Evolutionary conservation across 2,797 vertebrate genomes (phyloP), one percentile per base, ranked within the genome.

Genomic region (Sebastes oblongus): DNA sequence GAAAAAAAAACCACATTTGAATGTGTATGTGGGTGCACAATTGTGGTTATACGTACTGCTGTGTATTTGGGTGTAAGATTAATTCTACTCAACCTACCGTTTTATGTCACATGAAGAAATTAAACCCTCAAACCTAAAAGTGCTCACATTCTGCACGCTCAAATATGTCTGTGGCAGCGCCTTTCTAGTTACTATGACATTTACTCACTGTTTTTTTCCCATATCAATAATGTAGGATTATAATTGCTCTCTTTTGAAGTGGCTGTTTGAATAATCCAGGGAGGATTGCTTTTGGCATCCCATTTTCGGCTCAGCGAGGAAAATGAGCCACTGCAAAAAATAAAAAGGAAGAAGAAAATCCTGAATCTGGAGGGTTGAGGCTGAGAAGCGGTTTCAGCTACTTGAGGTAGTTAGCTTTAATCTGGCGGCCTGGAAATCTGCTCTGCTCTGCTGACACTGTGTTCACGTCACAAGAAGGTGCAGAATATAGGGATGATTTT

Each of bases 141-240:
- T 12, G 2, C 75, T 85, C 72, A 78, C 42, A 25, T 42, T 68
- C 67, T 78, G 60, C 76, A 55, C 60, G 39, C 84, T 60, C 74
- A 82, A 78, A 75, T 76, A 59, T 61, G 66, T 84, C 65, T 74
- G n/a, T 64, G 71, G 73, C 64, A 67, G 18, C 67, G 88, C 42
- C 77, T 82, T 74, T 80, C 73, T 58, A 56, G 72, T 77, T 75
- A 54, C 72, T 46, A 24, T 92, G 87, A 91, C 83, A 89, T 90
- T 90, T 90, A 86, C 84, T 79, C 68, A 71, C 68, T 65, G 58
- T 10, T 75, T 91, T 80, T 52, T 75, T n/a, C 54, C 71, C 80
- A 84, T 91, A 88, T 93, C 86, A 90, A 91, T 93, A 92, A 92
- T 92, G 86, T 75, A 90, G 89, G 84, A 93, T 94, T 93, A 91